Conservation (phyloP, 2,797 vertebrate genomes). For the Pseudochirops corinnae region DNA sequence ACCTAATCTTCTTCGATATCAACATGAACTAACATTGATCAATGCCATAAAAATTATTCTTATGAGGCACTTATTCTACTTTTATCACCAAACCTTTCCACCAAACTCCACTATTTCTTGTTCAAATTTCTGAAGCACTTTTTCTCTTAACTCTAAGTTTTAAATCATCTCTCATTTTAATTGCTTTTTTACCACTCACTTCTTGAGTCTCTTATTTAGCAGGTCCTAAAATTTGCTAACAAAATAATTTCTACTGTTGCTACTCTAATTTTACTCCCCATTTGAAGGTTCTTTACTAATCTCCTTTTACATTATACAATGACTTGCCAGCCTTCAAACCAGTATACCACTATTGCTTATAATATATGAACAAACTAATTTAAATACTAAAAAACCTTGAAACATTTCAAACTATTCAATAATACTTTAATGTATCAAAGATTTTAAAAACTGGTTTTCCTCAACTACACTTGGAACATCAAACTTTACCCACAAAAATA, state of each 20-base stretch:
- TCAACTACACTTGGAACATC: conserved; percentile 53
- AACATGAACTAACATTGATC: conserved; percentile 22
- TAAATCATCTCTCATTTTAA: conserved; percentile 32
- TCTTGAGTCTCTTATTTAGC: conserved; percentile 31
- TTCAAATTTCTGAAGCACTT: conserved; percentile 32
- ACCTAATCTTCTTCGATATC: background rate
- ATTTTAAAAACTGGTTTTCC: conserved; percentile 25
- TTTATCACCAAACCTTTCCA: background rate
- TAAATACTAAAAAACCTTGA: conserved; percentile 50
- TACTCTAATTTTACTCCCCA: background rate
- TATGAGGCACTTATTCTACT: background rate
- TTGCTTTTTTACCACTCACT: conserved; percentile 26
- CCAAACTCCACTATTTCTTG: conserved; percentile 14
- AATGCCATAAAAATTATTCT: conserved; percentile 17
- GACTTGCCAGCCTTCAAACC: conserved; percentile 34
- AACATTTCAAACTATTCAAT: conserved; percentile 6
- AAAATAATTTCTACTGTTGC: conserved; percentile 33
- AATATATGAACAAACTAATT: conserved; percentile 24
- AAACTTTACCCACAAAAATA: conserved; percentile 38
- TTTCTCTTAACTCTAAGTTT: conserved; percentile 45
- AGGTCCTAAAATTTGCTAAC: conserved; percentile 30
- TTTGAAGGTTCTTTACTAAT: conserved; percentile 28
- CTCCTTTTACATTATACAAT: conserved; percentile 16
- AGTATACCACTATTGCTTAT: background rate
- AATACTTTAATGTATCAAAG: conserved; percentile 35